These are phyloP conservation scores for Aurelia coerulea DNA, from an alignment of 30 jellyfish, hydroid and myxozoan genomes.

Conservation along the genomic window DNA sequence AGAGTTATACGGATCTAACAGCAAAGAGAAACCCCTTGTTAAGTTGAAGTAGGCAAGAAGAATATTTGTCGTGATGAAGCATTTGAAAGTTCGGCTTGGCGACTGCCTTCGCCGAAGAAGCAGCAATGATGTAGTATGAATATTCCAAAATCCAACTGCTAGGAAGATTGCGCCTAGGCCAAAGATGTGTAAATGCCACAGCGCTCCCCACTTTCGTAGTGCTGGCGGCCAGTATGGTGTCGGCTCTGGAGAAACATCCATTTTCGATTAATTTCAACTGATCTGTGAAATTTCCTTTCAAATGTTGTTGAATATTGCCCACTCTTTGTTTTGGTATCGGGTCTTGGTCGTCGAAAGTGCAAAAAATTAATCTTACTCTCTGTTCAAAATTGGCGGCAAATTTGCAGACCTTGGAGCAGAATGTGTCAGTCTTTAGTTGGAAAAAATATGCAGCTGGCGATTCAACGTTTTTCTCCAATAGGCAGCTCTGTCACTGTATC, in stretches of 20 bases:
- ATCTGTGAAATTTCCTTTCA: too few relatives aligned
- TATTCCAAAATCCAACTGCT: slow-evolving; percentile 19
- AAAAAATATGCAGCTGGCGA: too few relatives aligned
- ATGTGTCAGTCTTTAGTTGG: too few relatives aligned
- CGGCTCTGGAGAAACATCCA: slow-evolving; percentile 65
- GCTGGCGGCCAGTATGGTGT: slow-evolving; percentile 55
- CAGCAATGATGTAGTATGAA: slow-evolving; percentile 15
- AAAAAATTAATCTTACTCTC: too few relatives aligned
- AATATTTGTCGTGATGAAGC: slow-evolving; percentile 15
- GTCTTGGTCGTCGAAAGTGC: too few relatives aligned
- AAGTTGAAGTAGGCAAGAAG: slow-evolving; percentile 37
- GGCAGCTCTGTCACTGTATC: too few relatives aligned
- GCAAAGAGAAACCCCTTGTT: slow-evolving; percentile 32
- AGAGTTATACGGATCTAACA: slow-evolving; percentile 61
- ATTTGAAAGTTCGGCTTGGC: slow-evolving; percentile 27
- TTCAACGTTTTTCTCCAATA: too few relatives aligned
- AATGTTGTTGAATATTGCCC: too few relatives aligned
- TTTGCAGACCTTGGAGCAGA: too few relatives aligned
- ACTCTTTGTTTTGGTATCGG: too few relatives aligned
- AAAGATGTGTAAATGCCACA: slow-evolving; percentile 52
- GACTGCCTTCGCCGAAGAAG: neutral
- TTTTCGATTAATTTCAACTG: too few relatives aligned
- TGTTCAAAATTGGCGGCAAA: too few relatives aligned
- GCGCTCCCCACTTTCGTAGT: slow-evolving; percentile 38
- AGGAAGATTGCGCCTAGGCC: slow-evolving; percentile 28